These are phyloP conservation scores for Orbicella faveolata DNA, from an alignment of 64 coral and sea anemone species.

Conservation along the genomic window DNA sequence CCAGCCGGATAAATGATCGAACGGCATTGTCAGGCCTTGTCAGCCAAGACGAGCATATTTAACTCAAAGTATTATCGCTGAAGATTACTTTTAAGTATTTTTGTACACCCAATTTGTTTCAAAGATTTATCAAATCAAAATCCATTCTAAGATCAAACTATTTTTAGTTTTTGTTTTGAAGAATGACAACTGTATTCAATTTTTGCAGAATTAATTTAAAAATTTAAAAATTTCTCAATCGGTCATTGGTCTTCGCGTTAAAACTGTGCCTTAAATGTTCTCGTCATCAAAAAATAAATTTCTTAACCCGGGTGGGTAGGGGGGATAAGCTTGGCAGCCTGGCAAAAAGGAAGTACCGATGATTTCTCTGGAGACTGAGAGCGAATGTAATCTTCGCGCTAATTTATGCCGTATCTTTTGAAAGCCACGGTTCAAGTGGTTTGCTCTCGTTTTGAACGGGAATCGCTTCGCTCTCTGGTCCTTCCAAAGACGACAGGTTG, in stretches of 20 bases:
- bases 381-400: background rate
- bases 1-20: background rate
- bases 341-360: background rate
- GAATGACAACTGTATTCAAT: too few species aligned
- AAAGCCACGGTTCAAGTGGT: slow-evolving; percentile 6
- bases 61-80: too few species aligned
- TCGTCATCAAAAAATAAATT: background rate
- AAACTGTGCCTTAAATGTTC: background rate
- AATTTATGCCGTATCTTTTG: slow-evolving; percentile 26
- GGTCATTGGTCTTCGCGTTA: too few species aligned
- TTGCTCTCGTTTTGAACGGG: background rate
- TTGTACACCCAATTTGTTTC: too few species aligned
- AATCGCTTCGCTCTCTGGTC: background rate
- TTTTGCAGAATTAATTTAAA: too few species aligned
- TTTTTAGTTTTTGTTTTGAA: too few species aligned
- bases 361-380: background rate
- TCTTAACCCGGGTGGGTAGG: background rate
- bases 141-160: too few species aligned
- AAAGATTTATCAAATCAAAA: too few species aligned
- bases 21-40: background rate
- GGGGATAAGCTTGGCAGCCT: background rate
- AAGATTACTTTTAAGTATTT: too few species aligned
- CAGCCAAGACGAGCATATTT: too few species aligned
- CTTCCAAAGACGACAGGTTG: background rate
- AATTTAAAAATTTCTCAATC: too few species aligned